A percentile compares a stretch with the other conserved stretches of the same genome.
phyloP scores from a whole-genome alignment of 2,797 vertebrate genomes.

The Toxotes lorentzi region DNA sequence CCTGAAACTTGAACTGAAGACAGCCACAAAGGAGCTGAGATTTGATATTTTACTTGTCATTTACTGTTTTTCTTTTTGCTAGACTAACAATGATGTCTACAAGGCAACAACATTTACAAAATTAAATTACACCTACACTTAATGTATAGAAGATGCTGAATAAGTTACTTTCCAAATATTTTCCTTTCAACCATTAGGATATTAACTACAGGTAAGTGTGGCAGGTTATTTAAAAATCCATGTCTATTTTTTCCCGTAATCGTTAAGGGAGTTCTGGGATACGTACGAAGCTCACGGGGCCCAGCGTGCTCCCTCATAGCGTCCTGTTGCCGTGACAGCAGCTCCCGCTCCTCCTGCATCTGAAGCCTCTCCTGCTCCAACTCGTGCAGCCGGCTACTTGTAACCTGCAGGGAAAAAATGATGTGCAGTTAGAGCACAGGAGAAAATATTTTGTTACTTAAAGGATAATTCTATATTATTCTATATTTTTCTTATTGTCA shows the following conservation, averaged over 20 bases:
- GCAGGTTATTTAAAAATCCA: neutral
- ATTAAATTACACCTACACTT: neutral
- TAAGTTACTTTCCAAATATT: neutral
- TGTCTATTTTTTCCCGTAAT: neutral
- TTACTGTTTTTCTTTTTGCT: neutral
- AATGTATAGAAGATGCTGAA: constrained; percentile 3
- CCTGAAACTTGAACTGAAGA: neutral
- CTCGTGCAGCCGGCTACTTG: constrained; percentile 91
- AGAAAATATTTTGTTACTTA: neutral
- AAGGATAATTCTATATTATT: neutral
- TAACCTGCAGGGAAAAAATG: constrained; percentile 73
- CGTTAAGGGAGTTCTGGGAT: constrained; percentile 41
- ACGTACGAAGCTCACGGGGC: constrained; percentile 93
- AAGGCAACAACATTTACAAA: neutral
- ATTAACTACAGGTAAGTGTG: neutral
- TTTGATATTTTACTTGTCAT: neutral
- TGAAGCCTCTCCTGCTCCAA: constrained; percentile 92
- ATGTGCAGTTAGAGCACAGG: neutral
- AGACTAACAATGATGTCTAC: neutral
- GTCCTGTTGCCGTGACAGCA: constrained; percentile 92
- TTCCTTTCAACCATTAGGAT: neutral
- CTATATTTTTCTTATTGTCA: neutral
- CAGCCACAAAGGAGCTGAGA: neutral
- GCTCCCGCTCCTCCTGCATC: constrained; percentile 90
- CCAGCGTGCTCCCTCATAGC: constrained; percentile 91